These are phyloP conservation scores for Spermophilus dauricus DNA, from an alignment of 2,113 vertebrate species.

Conservation along the genomic window DNA sequence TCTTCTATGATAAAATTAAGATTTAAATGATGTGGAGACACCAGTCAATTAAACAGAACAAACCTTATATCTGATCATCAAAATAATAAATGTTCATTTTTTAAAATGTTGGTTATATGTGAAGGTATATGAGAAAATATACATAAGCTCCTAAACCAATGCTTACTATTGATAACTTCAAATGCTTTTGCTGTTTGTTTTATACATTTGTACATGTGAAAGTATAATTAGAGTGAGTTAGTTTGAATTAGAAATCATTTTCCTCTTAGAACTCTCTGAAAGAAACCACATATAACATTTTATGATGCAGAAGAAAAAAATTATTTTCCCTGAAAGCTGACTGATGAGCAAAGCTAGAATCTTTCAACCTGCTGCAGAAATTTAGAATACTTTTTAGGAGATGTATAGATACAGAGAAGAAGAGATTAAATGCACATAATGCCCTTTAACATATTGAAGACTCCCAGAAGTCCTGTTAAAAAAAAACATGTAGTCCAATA, in stretches of 20 bases:
- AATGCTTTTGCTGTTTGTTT: neutral
- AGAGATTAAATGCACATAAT: neutral
- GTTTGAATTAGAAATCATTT: constrained; percentile 29
- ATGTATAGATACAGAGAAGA: neutral
- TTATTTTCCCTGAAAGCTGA: constrained; percentile 38
- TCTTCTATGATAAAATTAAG: neutral
- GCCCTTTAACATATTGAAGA: neutral
- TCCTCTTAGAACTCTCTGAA: constrained; percentile 2
- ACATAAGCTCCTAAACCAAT: neutral
- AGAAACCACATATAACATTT: neutral
- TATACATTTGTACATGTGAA: neutral
- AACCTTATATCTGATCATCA: neutral
- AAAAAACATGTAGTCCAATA: neutral
- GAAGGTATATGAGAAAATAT: constrained; percentile 28
- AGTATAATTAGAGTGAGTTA: neutral
- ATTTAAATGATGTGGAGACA: neutral
- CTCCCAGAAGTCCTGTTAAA: neutral
- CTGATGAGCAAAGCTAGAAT: neutral
- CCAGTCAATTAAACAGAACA: neutral
- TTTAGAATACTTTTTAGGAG: neutral
- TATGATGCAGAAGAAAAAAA: neutral
- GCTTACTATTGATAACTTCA: neutral
- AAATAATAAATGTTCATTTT: constrained; percentile 50
- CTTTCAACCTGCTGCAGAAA: neutral
- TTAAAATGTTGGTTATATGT: neutral